A percentile compares a stretch with the other conserved stretches of the same genome.
Conservation (phyloP, 2,113 vertebrate genomes). For the Mastomys natalensis region DNA sequence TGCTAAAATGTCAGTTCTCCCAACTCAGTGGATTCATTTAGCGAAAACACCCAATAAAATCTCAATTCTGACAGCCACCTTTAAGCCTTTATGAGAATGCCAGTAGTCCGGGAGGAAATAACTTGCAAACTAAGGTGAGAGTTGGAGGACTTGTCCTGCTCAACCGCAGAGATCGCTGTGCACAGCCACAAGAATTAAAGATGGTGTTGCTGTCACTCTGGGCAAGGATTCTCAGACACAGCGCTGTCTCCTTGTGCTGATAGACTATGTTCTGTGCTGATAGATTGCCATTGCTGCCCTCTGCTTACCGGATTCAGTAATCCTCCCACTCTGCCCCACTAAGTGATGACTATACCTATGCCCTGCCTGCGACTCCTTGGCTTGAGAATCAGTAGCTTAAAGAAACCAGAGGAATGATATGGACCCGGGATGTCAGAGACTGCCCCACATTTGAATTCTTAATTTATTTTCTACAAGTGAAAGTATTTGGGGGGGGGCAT, state of each 20-base stretch:
- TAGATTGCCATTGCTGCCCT: not conserved
- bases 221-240: not conserved
- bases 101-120: not conserved
- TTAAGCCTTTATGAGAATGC: not conserved
- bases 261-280: no score
- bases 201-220: accelerated
- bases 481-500: not conserved
- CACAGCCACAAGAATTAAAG: no score
- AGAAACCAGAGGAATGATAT: not conserved
- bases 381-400: not conserved
- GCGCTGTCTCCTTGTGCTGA: not conserved
- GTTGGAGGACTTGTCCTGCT: not conserved
- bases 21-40: not conserved
- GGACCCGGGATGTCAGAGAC: not conserved
- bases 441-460: not conserved
- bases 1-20: not conserved
- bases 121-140: not conserved
- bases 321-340: not conserved
- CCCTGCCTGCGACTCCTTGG: not conserved
- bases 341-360: accelerated
- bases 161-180: no score
- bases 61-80: not conserved
- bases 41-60: not conserved
- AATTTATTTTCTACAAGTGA: not conserved
- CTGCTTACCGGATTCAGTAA: not conserved